A percentile compares a stretch with the other conserved stretches of the same genome.
Evolutionary conservation across 1,140 invertebrate species (phyloP).

Genomic region (Diprion similis): DNA sequence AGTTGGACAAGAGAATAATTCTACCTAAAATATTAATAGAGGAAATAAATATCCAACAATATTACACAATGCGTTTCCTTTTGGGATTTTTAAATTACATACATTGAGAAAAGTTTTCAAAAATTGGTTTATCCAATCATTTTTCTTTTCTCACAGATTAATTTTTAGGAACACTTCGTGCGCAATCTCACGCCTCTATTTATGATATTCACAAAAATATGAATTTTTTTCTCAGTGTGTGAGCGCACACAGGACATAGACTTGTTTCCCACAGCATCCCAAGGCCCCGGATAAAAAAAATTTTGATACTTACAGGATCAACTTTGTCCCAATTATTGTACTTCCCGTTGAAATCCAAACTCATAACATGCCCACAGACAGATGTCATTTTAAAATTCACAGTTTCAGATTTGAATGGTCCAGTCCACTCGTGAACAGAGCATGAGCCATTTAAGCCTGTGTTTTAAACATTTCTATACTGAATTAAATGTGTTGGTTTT

Average conservation of each 20-base stretch:
- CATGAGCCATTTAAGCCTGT: constrained; percentile 88
- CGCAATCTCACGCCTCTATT: background rate
- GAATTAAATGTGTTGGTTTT: constrained; percentile 14
- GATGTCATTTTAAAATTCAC: constrained; percentile 95
- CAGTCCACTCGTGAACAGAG: constrained; percentile 92
- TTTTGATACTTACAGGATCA: constrained; percentile 79
- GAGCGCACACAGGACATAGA: too few species aligned
- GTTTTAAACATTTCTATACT: constrained; percentile 45
- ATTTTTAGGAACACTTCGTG: constrained; percentile 5
- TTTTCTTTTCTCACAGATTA: background rate
- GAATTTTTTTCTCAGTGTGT: too few species aligned
- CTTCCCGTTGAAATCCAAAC: constrained; percentile 92
- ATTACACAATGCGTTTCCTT: constrained; percentile 16
- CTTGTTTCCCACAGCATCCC: too few species aligned
- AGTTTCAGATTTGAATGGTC: constrained; percentile 76
- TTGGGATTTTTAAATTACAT: constrained; percentile 9
- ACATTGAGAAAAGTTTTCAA: background rate
- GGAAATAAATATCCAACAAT: constrained; percentile 12
- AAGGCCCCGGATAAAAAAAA: too few species aligned
- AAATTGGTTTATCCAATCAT: background rate
- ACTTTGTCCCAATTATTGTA: constrained; percentile 99
- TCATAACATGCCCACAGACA: constrained; percentile 98
- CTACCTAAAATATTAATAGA: constrained; percentile 63
- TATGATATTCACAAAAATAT: too few species aligned
- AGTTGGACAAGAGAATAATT: constrained; percentile 91